Evolutionary conservation across 2,888 invertebrate genomes (phyloP).

Genomic region (Caradrina kadenii): DNA sequence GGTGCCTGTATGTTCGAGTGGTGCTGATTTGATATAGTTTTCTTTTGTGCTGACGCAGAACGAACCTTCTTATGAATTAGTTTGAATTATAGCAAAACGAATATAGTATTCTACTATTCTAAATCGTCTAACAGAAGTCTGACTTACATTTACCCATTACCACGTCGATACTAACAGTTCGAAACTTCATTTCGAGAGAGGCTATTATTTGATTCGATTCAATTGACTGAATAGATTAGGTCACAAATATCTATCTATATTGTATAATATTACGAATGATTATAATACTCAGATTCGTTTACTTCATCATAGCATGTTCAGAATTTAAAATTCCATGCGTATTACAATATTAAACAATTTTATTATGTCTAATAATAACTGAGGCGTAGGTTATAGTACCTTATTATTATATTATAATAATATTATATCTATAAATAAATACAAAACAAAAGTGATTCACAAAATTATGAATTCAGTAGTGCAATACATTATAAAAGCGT

Average conservation of each 20-base stretch:
- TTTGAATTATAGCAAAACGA: constrained; percentile 60
- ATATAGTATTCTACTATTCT: constrained; percentile 64
- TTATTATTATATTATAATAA: constrained; percentile 39
- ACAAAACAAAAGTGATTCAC: constrained; percentile 62
- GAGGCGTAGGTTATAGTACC: constrained; percentile 69
- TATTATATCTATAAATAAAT: constrained; percentile 63
- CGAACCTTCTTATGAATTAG: constrained; percentile 64
- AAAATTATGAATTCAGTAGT: constrained; percentile 75
- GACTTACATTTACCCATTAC: constrained; percentile 68
- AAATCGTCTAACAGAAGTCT: constrained; percentile 68
- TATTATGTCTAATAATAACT: constrained; percentile 63
- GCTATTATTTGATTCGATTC: constrained; percentile 89
- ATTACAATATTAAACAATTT: constrained; percentile 63
- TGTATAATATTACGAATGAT: constrained; percentile 79
- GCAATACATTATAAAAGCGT: constrained; percentile 79
- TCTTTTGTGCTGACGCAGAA: constrained; percentile 70
- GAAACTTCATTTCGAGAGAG: constrained; percentile 84
- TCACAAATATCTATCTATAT: constrained; percentile 84
- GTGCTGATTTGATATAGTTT: constrained; percentile 72
- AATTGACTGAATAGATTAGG: constrained; percentile 90
- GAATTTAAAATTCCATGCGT: constrained; percentile 69
- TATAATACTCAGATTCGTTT: constrained; percentile 79
- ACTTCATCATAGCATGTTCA: constrained; percentile 66
- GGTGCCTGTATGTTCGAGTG: constrained; percentile 70
- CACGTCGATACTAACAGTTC: constrained; percentile 72